Base-by-base conservation (phyloP, 2,113 vertebrate genomes). In the Oncorhynchus mykiss region DNA sequence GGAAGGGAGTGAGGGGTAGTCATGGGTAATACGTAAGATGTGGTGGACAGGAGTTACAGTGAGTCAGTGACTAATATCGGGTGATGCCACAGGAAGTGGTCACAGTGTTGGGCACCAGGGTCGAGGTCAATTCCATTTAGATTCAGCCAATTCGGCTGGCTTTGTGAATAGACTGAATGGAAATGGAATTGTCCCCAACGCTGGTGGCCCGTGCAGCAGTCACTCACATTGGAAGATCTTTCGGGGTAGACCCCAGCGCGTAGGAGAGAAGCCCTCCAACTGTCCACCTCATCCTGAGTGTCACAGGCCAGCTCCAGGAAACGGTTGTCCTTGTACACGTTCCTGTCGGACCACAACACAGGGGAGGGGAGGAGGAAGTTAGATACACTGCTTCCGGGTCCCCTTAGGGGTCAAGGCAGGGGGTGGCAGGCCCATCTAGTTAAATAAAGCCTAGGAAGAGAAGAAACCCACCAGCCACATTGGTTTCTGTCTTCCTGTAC, bases 321-420 rank as follows among this genome's bases (percentile, higher is more conserved):
- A 74, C 97, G 96, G 88, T 98, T 98, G 93, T 99, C 97, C 92
- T 99, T 99, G 91, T 98, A 99, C 85, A 99, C 97, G 82, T 99
- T 99, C 93, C 97, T 99, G 60, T 62, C 70, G 67, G 29, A 76
- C 39, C 54, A 45, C 1, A 60, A 71, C 69, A 84, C 70, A 72
- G 3, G 39, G 39, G 39, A 45, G 39, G 39, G 39, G 39, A 45
- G 2, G 29, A 67, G 24, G 59, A 22, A 62, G 59, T 24, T 62
- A 31, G 11, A 45, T 39, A 73, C 20, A 60, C 71, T 60, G 3
- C 54, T 60, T 72, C 13, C 54, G 22, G 54, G 51, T 72, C 25
- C 60, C 29, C 45, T 9, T 5, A 66, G 29, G 7, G 1, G 13
- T 9, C 34, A 48, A 5, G 27, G 34, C n/a, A 34, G 11, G n/a